Evolutionary conservation across 2,113 vertebrate species (phyloP).

Genomic region (Neomonachus schauinslandi): DNA sequence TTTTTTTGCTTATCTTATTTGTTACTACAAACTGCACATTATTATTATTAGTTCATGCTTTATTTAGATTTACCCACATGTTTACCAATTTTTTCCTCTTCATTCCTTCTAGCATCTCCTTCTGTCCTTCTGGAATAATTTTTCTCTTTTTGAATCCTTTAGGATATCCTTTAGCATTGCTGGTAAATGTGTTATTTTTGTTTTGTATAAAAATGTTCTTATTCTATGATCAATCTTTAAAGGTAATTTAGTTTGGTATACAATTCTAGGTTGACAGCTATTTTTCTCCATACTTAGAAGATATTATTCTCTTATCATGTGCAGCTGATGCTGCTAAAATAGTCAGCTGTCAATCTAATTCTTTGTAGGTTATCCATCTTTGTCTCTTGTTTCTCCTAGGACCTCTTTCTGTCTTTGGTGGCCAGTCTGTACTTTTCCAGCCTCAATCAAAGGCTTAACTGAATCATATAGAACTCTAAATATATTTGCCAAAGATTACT

Average conservation of each 20-base stretch:
- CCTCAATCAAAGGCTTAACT: background rate
- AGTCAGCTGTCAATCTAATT: background rate
- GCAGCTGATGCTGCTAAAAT: background rate
- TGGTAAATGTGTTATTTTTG: constrained; percentile 13
- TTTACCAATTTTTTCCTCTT: background rate
- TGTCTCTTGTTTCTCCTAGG: constrained; percentile 18
- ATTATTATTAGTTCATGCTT: background rate
- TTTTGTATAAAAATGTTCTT: constrained; percentile 19
- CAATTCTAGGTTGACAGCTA: background rate
- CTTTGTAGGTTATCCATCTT: background rate
- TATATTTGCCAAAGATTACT: background rate
- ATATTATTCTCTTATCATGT: background rate
- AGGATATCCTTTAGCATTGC: background rate
- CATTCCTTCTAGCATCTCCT: background rate
- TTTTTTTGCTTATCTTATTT: background rate
- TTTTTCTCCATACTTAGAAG: constrained; percentile 15
- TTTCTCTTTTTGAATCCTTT: constrained; percentile 29
- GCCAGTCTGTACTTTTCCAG: background rate
- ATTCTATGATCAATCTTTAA: background rate
- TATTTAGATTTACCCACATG: background rate
- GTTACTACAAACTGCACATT: background rate
- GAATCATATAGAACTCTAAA: background rate
- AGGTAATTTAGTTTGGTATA: background rate
- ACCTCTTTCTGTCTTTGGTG: background rate
- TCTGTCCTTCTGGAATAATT: background rate